Evolutionary conservation across 2,888 invertebrate genomes (phyloP).

Genomic region (Lymantria monacha): DNA sequence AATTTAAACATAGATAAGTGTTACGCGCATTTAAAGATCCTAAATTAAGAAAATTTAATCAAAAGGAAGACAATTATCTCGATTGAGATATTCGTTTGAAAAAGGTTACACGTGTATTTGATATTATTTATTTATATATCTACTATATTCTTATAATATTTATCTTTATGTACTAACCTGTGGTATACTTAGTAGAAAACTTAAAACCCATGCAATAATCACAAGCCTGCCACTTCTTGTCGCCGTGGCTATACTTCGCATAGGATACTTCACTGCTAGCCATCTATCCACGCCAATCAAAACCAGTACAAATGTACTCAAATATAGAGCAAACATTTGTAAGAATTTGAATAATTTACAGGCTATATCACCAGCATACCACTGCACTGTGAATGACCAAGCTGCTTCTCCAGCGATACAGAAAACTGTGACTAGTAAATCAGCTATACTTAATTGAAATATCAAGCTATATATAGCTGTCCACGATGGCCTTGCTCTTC

Average conservation of each 20-base stretch:
- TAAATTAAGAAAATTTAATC: too few relatives aligned
- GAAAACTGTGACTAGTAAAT: slow-evolving; percentile 90
- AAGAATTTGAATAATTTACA: slow-evolving; percentile 92
- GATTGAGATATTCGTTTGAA: too few relatives aligned
- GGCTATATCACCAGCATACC: slow-evolving; percentile 88
- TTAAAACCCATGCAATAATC: slow-evolving; percentile 86
- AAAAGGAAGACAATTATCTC: too few relatives aligned
- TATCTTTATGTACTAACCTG: slow-evolving; percentile 84
- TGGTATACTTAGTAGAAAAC: slow-evolving; percentile 88
- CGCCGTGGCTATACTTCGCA: slow-evolving; percentile 86
- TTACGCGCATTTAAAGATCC: too few relatives aligned
- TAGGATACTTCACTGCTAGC: slow-evolving; percentile 90
- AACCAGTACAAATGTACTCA: slow-evolving; percentile 91
- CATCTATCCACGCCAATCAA: slow-evolving; percentile 92
- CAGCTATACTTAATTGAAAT: slow-evolving; percentile 91
- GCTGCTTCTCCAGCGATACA: slow-evolving; percentile 91
- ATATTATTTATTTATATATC: neutral
- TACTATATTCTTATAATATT: too few relatives aligned
- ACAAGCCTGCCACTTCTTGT: slow-evolving; percentile 87
- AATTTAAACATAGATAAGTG: too few relatives aligned
- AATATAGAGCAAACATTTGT: slow-evolving; percentile 91
- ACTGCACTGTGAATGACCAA: slow-evolving; percentile 91
- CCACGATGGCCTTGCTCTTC: slow-evolving; percentile 83
- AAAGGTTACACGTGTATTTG: neutral
- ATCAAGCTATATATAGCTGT: slow-evolving; percentile 89